phyloP scores from a whole-genome alignment of 1,140 invertebrate species.

The Leptonema lineaticorne region DNA sequence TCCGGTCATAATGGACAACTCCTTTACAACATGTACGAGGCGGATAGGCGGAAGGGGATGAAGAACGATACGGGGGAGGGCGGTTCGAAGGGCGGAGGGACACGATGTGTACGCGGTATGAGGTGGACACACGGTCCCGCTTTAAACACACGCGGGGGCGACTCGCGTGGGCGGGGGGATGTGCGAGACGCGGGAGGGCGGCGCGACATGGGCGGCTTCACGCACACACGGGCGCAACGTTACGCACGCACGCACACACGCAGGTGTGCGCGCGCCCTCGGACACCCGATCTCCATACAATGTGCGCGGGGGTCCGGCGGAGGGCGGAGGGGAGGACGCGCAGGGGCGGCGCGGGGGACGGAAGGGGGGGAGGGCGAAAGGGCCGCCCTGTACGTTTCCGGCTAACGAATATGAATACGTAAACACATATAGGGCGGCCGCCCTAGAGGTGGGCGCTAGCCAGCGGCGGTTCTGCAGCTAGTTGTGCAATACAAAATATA shows the following conservation, averaged over 20 bases:
- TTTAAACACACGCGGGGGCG: conserved; percentile 1
- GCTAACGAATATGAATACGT: conserved; percentile 39
- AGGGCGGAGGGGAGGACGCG: background rate
- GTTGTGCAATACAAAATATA: no score
- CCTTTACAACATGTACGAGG: conserved; percentile 14
- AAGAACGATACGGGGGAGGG: background rate
- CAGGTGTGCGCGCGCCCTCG: conserved; percentile 6
- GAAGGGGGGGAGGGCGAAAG: background rate
- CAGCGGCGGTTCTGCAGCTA: no score
- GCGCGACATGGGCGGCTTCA: background rate
- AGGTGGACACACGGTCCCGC: background rate
- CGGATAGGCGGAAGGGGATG: background rate
- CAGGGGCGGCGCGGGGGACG: background rate
- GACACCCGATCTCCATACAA: conserved; percentile 21
- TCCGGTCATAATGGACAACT: conserved; percentile 9
- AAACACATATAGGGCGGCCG: conserved; percentile 10
- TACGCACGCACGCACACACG: conserved; percentile 21
- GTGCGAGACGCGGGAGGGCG: background rate
- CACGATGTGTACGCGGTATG: no score
- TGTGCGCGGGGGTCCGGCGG: background rate
- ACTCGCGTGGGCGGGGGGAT: background rate
- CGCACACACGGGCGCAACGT: background rate
- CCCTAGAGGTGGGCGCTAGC: conserved; percentile 27
- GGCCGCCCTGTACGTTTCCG: conserved; percentile 23
- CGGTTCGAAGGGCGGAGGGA: background rate